Evolutionary conservation across 2,888 invertebrate species (phyloP).

Genomic region (Drosophila paranaensis): DNA sequence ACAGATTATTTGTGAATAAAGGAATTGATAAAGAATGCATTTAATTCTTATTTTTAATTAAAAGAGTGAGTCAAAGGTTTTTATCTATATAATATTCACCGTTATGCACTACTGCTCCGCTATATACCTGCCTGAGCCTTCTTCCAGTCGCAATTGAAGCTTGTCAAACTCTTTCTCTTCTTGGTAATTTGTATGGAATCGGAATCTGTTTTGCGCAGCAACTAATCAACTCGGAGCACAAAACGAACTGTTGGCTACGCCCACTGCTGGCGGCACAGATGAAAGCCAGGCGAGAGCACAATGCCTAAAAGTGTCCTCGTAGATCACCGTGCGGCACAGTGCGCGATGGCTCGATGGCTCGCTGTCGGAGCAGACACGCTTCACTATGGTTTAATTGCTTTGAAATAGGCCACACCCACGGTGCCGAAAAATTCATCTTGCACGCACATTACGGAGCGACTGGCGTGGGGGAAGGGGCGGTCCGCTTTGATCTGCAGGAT

Average conservation of each 20-base stretch:
- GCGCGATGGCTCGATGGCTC: neutral
- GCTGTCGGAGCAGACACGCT: conserved; percentile 68
- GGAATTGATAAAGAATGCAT: neutral
- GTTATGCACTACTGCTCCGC: neutral
- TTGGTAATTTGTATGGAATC: conserved; percentile 10
- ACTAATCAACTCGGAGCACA: conserved; percentile 22
- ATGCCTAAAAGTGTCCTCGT: conserved; percentile 73
- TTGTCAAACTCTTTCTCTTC: conserved; percentile 28
- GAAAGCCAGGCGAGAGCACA: conserved; percentile 50
- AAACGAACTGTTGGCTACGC: conserved; percentile 51
- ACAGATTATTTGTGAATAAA: neutral
- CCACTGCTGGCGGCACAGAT: conserved; percentile 62
- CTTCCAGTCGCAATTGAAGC: neutral
- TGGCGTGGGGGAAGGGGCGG: conserved; percentile 31
- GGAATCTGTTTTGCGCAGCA: conserved; percentile 34
- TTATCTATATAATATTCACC: neutral
- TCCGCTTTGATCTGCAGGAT: conserved; percentile 65
- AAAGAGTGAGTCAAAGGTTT: neutral
- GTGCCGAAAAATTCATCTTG: conserved; percentile 74
- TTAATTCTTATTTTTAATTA: no score
- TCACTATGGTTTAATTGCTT: conserved; percentile 76
- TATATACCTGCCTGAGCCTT: neutral
- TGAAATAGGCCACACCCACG: conserved; percentile 79
- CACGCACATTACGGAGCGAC: conserved; percentile 67
- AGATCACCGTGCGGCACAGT: conserved; percentile 53